A percentile compares a stretch with the other conserved stretches of the same genome.
Evolutionary conservation across 2,797 vertebrate genomes (phyloP).

Genomic region (Lemur catta): DNA sequence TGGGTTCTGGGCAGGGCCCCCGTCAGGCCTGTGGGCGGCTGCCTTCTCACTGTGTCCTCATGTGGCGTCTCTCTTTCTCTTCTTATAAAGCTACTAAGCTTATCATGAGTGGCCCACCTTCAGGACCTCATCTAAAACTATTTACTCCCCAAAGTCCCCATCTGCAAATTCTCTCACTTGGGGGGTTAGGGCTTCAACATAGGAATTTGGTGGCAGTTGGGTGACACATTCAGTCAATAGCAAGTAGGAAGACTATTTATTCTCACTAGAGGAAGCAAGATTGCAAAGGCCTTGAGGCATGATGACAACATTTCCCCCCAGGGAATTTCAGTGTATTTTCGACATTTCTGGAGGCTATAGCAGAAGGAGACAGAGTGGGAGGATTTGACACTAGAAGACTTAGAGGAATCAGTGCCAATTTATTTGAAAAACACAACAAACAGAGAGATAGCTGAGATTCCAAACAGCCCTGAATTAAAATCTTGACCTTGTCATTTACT

Average conservation of each 20-base stretch:
- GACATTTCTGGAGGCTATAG: neutral
- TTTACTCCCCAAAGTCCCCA: neutral
- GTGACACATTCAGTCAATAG: no score
- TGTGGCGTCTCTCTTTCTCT: neutral
- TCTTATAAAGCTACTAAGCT: neutral
- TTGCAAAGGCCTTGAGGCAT: neutral
- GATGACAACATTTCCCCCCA: accelerated
- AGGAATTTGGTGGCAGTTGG: neutral
- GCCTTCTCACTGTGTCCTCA: neutral
- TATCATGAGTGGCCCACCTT: no score
- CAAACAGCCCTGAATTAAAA: neutral
- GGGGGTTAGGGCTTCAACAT: neutral
- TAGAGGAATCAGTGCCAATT: neutral
- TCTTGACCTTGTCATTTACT: neutral
- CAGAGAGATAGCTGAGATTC: neutral
- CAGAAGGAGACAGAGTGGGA: neutral
- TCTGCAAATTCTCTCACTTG: neutral
- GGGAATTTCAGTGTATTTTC: neutral
- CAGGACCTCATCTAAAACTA: neutral
- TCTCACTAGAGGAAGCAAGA: neutral
- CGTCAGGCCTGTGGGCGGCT: neutral
- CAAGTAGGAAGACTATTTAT: neutral
- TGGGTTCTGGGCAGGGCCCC: neutral
- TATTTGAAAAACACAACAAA: neutral
- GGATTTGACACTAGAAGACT: neutral